These are phyloP conservation scores for Pissodes strobi DNA, from an alignment of 1,140 invertebrate genomes.

Conservation along the genomic window DNA sequence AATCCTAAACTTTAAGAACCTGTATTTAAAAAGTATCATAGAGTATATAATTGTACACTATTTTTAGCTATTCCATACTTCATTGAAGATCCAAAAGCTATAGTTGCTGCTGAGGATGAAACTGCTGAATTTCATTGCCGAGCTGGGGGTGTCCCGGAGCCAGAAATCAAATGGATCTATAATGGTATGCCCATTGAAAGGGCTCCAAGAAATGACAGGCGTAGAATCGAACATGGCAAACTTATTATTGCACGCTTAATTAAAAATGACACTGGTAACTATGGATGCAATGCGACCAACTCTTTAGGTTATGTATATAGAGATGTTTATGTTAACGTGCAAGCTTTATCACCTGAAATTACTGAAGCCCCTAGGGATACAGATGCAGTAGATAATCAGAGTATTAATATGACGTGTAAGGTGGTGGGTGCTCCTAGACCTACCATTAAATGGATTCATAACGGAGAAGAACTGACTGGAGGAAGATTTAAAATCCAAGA, in stretches of 20 bases:
- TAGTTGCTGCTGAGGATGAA: constrained; percentile 90
- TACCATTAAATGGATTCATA: constrained; percentile 89
- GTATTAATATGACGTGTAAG: constrained; percentile 82
- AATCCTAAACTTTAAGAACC: too few species aligned
- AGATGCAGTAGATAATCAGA: constrained; percentile 81
- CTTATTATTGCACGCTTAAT: constrained; percentile 82
- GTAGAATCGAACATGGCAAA: constrained; percentile 69
- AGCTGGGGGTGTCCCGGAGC: constrained; percentile 85
- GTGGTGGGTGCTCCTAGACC: constrained; percentile 97
- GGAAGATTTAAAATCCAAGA: constrained; percentile 74
- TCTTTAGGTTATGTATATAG: constrained; percentile 97
- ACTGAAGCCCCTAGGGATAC: constrained; percentile 78
- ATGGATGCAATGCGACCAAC: constrained; percentile 98
- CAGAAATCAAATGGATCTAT: constrained; percentile 94
- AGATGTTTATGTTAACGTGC: constrained; percentile 96
- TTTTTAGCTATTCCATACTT: constrained; percentile 86
- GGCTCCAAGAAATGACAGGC: constrained; percentile 73
- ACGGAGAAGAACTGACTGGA: constrained; percentile 81
- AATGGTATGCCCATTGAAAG: constrained; percentile 89
- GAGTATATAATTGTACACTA: too few species aligned
- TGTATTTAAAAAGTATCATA: too few species aligned
- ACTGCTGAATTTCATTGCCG: constrained; percentile 84
- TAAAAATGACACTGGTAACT: constrained; percentile 94
- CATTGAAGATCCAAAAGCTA: constrained; percentile 85
- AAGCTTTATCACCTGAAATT: constrained; percentile 89